A percentile compares a stretch with the other conserved stretches of the same genome.
Conservation (phyloP, 1,140 invertebrate species). For the Gonatopus flavifemur region DNA sequence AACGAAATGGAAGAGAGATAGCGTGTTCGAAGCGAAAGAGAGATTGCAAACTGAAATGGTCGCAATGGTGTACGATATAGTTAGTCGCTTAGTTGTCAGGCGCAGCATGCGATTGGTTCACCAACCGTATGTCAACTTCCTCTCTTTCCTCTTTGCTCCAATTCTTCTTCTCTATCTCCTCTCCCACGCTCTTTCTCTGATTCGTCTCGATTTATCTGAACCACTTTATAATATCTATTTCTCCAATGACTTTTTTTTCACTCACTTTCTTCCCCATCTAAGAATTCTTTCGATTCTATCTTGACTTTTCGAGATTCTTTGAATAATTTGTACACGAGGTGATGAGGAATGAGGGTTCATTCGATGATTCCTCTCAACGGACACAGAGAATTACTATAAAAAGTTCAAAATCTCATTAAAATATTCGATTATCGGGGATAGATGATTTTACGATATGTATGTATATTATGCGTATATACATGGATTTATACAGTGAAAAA, state of each 20-base stretch:
- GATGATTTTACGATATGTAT: too few species aligned
- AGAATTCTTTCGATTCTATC: conserved; percentile 3
- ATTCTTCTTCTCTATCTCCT: conserved; percentile 16
- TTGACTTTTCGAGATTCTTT: neutral
- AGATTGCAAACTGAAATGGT: conserved; percentile 52
- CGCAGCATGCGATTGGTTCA: conserved; percentile 49
- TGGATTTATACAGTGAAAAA: neutral
- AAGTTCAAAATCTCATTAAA: too few species aligned
- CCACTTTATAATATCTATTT: conserved; percentile 17
- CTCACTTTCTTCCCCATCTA: conserved; percentile 1
- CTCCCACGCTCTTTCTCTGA: conserved; percentile 5
- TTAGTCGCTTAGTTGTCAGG: conserved; percentile 47
- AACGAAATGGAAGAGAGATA: conserved; percentile 10
- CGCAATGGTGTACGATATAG: conserved; percentile 48
- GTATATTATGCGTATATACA: neutral
- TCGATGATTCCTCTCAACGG: too few species aligned
- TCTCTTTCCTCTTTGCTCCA: conserved; percentile 16
- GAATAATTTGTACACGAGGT: too few species aligned
- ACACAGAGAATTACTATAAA: too few species aligned
- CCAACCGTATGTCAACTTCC: conserved; percentile 25
- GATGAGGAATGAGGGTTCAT: too few species aligned
- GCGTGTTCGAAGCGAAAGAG: too few species aligned
- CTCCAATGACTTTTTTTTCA: conserved; percentile 6
- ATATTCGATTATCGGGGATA: too few species aligned
- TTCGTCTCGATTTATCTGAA: conserved; percentile 25